These are phyloP conservation scores for Cryptocephalus moraei DNA, from an alignment of 2,888 invertebrate species.

Conservation along the genomic window DNA sequence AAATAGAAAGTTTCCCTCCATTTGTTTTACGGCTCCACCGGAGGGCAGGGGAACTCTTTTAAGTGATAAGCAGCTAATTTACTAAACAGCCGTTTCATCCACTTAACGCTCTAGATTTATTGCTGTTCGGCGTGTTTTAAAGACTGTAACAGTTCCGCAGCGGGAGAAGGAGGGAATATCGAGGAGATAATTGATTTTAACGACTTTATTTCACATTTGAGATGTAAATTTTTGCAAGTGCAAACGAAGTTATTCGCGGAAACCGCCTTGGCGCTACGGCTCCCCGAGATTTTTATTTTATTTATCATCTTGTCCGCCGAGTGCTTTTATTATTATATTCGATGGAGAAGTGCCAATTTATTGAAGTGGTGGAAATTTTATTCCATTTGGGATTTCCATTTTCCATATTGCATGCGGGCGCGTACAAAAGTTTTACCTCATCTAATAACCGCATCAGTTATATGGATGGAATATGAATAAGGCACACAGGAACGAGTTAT, in stretches of 20 bases:
- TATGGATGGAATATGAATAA: too few species aligned
- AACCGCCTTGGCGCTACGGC: constrained; percentile 13
- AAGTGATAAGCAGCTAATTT: constrained; percentile 38
- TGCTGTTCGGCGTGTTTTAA: constrained; percentile 20
- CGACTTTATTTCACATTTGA: constrained; percentile 16
- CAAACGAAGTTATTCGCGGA: constrained; percentile 16
- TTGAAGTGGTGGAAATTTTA: constrained; percentile 33
- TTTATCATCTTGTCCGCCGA: constrained; percentile 17
- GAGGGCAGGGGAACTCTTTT: constrained; percentile 30
- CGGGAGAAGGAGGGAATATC: not conserved
- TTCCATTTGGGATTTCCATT: constrained; percentile 35
- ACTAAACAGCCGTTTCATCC: constrained; percentile 36
- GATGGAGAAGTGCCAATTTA: constrained; percentile 32
- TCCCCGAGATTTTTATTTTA: constrained; percentile 26
- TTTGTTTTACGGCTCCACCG: constrained; percentile 19
- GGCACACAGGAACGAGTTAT: too few species aligned
- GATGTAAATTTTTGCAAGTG: constrained; percentile 14
- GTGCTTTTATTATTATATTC: constrained; percentile 27
- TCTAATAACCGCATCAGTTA: not conserved
- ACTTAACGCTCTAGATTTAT: constrained; percentile 35
- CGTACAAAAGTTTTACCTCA: not conserved
- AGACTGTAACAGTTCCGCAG: too few species aligned
- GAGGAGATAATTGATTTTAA: constrained; percentile 23
- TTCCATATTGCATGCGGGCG: constrained; percentile 14
- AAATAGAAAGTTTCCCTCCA: constrained; percentile 25